Conservation (phyloP, 2,797 vertebrate species). For the Danio choprae region DNA sequence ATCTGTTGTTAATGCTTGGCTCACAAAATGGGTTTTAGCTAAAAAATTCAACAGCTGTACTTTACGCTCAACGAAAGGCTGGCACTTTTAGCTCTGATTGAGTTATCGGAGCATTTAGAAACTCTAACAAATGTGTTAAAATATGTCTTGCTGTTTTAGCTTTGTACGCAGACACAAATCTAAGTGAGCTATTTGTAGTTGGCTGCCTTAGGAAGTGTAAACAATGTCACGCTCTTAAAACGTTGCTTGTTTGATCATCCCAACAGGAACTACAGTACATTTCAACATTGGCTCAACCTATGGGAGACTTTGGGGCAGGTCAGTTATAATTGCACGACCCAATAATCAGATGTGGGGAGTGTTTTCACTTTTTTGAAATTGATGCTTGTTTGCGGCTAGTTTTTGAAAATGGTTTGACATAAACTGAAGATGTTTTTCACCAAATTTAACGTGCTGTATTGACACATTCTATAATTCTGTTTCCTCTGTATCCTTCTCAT, state of each 20-base stretch:
- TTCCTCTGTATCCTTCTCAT: conserved; percentile 10
- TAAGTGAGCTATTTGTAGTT: background rate
- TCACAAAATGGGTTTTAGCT: conserved; percentile 18
- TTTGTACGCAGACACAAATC: background rate
- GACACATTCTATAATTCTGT: background rate
- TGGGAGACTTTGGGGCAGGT: background rate
- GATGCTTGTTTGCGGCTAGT: no score
- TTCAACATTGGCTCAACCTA: background rate
- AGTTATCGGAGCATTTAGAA: background rate
- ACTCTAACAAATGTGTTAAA: background rate
- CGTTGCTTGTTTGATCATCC: background rate
- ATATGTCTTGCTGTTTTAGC: background rate
- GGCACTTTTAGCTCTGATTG: background rate
- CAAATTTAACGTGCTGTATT: background rate
- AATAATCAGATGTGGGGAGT: background rate
- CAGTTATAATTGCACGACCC: no score
- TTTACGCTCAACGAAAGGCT: background rate
- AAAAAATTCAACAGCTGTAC: conserved; percentile 3
- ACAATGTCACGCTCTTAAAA: background rate
- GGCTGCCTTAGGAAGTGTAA: background rate
- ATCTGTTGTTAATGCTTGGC: conserved; percentile 15
- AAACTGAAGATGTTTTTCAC: background rate
- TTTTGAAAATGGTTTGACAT: no score
- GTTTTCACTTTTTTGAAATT: no score
- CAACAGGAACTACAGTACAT: background rate